Evolutionary conservation across 2,113 vertebrate genomes (phyloP), one percentile per base, ranked within the genome.

Genomic region (Zosterops hypoxanthus): DNA sequence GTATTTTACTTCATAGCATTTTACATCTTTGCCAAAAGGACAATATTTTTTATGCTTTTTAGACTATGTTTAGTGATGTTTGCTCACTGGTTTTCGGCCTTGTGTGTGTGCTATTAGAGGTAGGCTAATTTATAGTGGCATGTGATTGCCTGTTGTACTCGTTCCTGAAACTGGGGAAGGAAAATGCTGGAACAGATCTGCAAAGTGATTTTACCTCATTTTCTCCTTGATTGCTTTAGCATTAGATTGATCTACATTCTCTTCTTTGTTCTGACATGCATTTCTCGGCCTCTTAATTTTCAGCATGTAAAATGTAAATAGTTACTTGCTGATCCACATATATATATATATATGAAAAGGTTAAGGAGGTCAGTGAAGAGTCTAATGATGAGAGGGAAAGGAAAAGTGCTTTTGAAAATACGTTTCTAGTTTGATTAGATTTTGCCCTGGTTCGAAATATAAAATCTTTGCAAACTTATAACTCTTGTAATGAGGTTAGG

Each of bases 271-370:
- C 64, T 92, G 61, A 36, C 21, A n/a, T 78, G 57, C 61, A 44
- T 96, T 96, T 96, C 76, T 82, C 92, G 21, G 4, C 83, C 72
- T 80, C 69, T 66, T 79, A 73, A 86, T 53, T 95, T 92, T 90
- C 59, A 94, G 41, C 50, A 44, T 49, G 47, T 95, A 87, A 91
- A 60, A 90, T 69, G 75, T 68, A 84, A 76, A 49, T 85, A 65
- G 49, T 61, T 92, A 72, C 42, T 50, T 49, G 52, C 60, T 46
- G 53, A 50, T 71, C 24, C 34, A 24, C 86, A 39, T 5, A 39
- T 39, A 39, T 39, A 57, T 39, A 57, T 28, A 57, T 53, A 24
- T 88, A 73, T 70, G 63, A 53, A 83, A 92, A 93, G 69, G 82
- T 42, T 55, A 56, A 90, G 92, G 71, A 75, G 49, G 15, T 69